phyloP scores from a whole-genome alignment of 2,888 invertebrate species.

The Hirtodrosophila confusa region DNA sequence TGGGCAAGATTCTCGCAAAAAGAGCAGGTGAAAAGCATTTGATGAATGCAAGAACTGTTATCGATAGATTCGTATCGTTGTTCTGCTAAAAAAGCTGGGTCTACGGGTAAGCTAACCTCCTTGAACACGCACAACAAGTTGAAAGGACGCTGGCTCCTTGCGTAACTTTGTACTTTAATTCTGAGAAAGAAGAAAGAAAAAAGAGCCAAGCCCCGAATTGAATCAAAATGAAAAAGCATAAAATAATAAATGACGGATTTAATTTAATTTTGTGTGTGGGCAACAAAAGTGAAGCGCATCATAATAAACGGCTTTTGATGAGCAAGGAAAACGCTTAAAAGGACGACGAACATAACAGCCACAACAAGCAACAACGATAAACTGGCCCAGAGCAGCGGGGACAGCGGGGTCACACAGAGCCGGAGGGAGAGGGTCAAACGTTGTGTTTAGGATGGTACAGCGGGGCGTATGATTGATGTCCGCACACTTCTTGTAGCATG shows the following conservation, averaged over 20 bases:
- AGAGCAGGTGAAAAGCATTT: too few species aligned
- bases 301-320: conserved; percentile 75
- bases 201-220: conserved; percentile 19
- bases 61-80: too few species aligned
- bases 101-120: too few species aligned
- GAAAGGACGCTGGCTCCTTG: too few species aligned
- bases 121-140: too few species aligned
- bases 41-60: too few species aligned
- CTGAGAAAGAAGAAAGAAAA: conserved; percentile 2
- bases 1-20: too few species aligned
- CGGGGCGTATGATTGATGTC: conserved; percentile 63
- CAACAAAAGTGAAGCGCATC: conserved; percentile 50
- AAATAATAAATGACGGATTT: conserved; percentile 73
- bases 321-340: conserved; percentile 56
- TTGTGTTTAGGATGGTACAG: conserved; percentile 13
- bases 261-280: conserved; percentile 67
- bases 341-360: conserved; percentile 31
- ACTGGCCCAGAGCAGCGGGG: background rate
- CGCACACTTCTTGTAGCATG: conserved; percentile 51
- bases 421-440: background rate
- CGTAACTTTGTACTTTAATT: background rate
- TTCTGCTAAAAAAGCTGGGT: too few species aligned
- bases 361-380: conserved; percentile 22
- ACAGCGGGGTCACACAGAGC: background rate
- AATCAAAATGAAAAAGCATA: conserved; percentile 54